Evolutionary conservation across 2,797 vertebrate species (phyloP).

Genomic region (Hypotaenidia okinawae): DNA sequence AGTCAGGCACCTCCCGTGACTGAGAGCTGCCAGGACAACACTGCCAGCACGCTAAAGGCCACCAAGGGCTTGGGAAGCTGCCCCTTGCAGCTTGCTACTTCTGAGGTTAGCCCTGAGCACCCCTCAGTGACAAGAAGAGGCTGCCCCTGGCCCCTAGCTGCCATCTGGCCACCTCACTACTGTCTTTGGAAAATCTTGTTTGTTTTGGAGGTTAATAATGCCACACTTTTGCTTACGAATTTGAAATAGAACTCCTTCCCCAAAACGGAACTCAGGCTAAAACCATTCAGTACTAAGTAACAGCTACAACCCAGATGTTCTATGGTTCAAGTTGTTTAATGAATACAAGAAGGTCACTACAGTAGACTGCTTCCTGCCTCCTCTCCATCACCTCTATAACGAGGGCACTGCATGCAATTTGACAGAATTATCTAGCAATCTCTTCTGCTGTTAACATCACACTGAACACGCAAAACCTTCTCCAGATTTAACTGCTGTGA

Average conservation of each 20-base stretch:
- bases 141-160: neutral
- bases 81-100: neutral
- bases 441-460: neutral
- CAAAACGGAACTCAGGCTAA: neutral
- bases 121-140: neutral
- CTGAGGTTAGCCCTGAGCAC: fast-evolving
- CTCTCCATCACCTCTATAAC: neutral
- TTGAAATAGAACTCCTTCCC: neutral
- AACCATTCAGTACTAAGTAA: neutral
- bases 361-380: neutral
- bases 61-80: neutral
- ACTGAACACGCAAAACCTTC: neutral
- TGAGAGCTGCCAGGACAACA: fast-evolving
- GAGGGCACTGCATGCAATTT: neutral
- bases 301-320: neutral
- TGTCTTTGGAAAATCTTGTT: neutral
- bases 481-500: neutral
- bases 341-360: neutral
- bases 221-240: neutral
- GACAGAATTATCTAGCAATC: neutral
- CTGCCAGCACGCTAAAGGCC: neutral
- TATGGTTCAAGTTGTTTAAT: neutral
- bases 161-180: neutral
- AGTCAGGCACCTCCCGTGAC: fast-evolving
- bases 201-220: fast-evolving